Evolutionary conservation across 2,113 vertebrate genomes (phyloP), one percentile per base, ranked within the genome.

Genomic region (Corythaixoides concolor): DNA sequence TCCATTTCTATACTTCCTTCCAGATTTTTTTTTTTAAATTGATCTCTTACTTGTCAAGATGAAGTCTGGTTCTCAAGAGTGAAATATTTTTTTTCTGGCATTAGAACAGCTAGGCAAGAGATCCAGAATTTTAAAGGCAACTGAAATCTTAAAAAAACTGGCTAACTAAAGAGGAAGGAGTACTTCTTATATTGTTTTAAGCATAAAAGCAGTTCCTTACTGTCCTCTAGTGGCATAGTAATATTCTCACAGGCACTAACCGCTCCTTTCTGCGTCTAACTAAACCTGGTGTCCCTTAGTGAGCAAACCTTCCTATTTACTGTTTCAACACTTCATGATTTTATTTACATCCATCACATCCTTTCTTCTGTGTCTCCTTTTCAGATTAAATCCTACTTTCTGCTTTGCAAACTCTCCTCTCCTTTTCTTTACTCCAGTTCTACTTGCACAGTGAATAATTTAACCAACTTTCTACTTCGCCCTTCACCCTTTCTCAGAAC

Each of bases 221-320:
- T 88, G 95, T 67, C 97, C 95, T 92, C 96, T 97, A 88, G 90
- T 90, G 95, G 93, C 82, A 32, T 3, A 78, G 21, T 8, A 67
- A 23, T 21, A 58, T 5, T 12, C 23, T 60, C 47, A 74, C 1
- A 5, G 24, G 39, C 47, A 56, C 5, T 2, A 66, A 47, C 24
- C 1, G 12, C 20, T 59, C 16, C 14, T 43, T 77, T 33, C 33
- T 41, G 37, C 45, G 43, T 59, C 6, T 5, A 85, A 50, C 30
- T 23, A n/a, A 75, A 30, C 43, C 35, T 62, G 50, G 28, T n/a
- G 22, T 32, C 39, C 47, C 18, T 59, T 7, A 8, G 74, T 15
- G 43, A 63, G 19, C 26, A 77, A 32, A 18, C 12, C 19, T 41
- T 37, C 39, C 56, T 33, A 6, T 28, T 69, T 11, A 50, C 49